Base-by-base conservation (phyloP, 2,888 invertebrate species). In the Lasiommata megera region DNA sequence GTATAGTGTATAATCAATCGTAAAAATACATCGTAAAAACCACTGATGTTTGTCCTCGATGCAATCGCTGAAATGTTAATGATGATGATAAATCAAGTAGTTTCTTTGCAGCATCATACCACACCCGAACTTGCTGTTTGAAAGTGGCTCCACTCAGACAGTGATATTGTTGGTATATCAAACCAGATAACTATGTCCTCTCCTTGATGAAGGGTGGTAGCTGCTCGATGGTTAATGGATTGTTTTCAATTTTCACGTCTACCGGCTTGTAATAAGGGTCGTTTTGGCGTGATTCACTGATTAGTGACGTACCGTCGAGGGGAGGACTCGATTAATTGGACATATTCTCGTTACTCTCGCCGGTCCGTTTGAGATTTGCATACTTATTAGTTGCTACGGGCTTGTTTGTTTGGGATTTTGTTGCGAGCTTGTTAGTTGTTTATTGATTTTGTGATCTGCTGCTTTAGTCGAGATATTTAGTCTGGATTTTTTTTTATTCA, bases 301-400 rank as follows among this genome's bases (percentile, higher is more conserved):
- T 11, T 31, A 18, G 38, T 16, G n/a, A 56, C 28, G 36, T 36
- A n/a, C 54, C 40, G 12, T 16, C 38, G 46, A 48, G 56, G 52
- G 63, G 56, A 54, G 63, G 54, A 28, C 43, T 58, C 44, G 62
- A 63, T 65, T 48, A 61, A 50, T 37, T 59, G 62, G 63, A 62
- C 63, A 67, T 67, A 63, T 64, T 67, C 71, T 73, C 70, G 71
- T 74, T 76, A 73, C 68, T 70, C 67, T 64, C 70, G 76, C 72
- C 75, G 70, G 75, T 73, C 71, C 75, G 79, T 81, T 81, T 77
- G 63, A 70, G 77, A 85, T 88, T 86, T 82, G 80, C 83, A 86
- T 86, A 78, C 77, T 82, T 82, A 81, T 80, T 79, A 75, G 73
- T 66, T 64, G 46, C 40, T 36, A 28, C 51, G 54, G 63, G 66